These are phyloP conservation scores for Diachasma alloeum DNA, from an alignment of 1,140 invertebrate genomes.

Conservation along the genomic window DNA sequence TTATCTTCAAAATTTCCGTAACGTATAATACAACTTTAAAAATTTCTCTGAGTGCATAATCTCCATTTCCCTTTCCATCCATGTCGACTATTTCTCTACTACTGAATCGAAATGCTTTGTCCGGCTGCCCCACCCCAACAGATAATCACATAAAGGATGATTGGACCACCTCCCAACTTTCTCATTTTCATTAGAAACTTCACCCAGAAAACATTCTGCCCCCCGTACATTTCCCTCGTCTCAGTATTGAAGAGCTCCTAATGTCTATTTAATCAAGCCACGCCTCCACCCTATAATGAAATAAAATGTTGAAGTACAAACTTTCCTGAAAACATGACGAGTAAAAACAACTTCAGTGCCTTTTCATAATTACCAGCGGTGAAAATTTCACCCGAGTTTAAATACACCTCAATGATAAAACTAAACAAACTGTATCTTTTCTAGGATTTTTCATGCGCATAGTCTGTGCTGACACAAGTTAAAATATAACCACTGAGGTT, in stretches of 20 bases:
- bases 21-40: too few species aligned
- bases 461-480: neutral
- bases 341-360: neutral
- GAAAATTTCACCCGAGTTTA: neutral
- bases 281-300: neutral
- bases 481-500: neutral
- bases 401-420: neutral
- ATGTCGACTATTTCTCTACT: too few species aligned
- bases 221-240: neutral
- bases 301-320: neutral
- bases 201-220: neutral
- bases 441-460: neutral
- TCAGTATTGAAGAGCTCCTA: neutral
- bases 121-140: neutral
- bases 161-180: neutral
- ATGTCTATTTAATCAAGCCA: conserved; percentile 5
- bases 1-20: too few species aligned
- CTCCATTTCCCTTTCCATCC: too few species aligned
- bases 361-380: neutral
- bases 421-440: neutral
- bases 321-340: neutral
- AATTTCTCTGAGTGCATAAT: too few species aligned
- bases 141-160: neutral
- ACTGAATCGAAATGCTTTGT: neutral
- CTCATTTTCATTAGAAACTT: neutral